Conservation (phyloP, 2,888 invertebrate species). For the Aporophyla lueneburgensis region DNA sequence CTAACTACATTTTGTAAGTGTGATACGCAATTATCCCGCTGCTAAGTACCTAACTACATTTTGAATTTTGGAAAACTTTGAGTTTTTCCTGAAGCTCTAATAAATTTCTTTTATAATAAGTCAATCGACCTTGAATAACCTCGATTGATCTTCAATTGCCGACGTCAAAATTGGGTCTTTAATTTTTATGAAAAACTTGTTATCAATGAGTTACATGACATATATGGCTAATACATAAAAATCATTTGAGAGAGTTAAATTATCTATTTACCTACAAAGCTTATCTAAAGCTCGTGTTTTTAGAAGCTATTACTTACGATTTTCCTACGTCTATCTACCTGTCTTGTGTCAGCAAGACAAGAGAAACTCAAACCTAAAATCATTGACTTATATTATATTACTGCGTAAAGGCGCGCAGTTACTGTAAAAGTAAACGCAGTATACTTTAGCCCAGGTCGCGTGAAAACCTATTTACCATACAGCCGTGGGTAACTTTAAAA, state of each 20-base stretch:
- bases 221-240: background rate
- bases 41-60: no score
- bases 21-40: no score
- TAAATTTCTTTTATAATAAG: no score
- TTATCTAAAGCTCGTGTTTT: conserved; percentile 5
- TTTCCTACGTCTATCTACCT: background rate
- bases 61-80: background rate
- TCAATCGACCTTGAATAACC: background rate
- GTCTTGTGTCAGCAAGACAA: background rate
- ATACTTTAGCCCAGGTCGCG: no score
- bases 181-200: background rate
- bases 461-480: no score
- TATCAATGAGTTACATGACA: background rate
- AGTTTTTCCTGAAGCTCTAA: background rate
- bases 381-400: no score
- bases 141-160: background rate
- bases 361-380: background rate
- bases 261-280: background rate
- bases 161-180: no score
- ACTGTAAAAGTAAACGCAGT: no score
- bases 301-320: background rate
- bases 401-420: no score
- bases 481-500: no score
- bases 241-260: background rate
- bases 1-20: no score